Evolutionary conservation across 1,140 invertebrate genomes (phyloP), one percentile per base, ranked within the genome.

Genomic region (Pissodes strobi): DNA sequence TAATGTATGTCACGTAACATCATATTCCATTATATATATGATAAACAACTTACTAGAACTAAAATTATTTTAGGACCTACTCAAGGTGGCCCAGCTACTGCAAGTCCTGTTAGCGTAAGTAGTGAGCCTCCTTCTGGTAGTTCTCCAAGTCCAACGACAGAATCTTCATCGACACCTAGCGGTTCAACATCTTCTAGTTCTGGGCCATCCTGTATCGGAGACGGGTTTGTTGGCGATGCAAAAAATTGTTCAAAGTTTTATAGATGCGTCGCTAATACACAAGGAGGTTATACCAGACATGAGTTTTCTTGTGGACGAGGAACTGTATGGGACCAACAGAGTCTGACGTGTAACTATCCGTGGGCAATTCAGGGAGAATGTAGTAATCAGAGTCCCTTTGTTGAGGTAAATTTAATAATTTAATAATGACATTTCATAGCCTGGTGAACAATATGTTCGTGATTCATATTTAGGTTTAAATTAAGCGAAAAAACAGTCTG

Each of bases 211-310:
- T 72, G 71, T 53, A 23, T 38, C 5, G 34, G 41, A 46, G 76
- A 76, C 68, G 78, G 78, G 8, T 79, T 78, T 66, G 55, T 74
- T 19, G 78, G 72, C 27, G 82, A 84, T 76, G 77, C 72, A 15
- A 74, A 78, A 25, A 80, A 90, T 59, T 90, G 89, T 65, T 81
- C 74, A 0, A 87, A 86, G 62, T 90, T 90, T 72, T 88, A 88
- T 64, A 81, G 87, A 72, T 90, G 88, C 72, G 84, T 88, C 0
- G 71, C 80, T 41, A 78, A 84, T 58, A 83, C 82, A 0, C 72
- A 79, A 21, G 81, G 79, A 12, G 78, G 75, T 0, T 84, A 80
- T 34, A 81, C 73, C 21, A 82, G 76, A 61, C 83, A 86, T 65
- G 81, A 86, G 27, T 89, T 87, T 68, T 80, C 79, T 25, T 89